phyloP scores from a whole-genome alignment of 2,113 vertebrate genomes.

The Anas platyrhynchos region DNA sequence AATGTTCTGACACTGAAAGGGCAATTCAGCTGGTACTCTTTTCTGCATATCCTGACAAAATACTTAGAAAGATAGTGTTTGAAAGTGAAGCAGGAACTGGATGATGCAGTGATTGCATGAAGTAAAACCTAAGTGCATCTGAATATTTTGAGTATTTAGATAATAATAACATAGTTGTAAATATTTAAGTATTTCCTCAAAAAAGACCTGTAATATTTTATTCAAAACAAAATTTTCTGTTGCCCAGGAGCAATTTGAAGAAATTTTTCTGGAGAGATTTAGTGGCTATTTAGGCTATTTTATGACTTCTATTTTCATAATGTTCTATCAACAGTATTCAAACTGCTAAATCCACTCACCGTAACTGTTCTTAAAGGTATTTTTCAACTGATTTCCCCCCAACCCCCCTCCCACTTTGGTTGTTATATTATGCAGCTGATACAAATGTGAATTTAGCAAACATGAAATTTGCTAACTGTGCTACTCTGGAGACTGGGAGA shows the following conservation, averaged over 20 bases:
- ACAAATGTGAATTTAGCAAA: background rate
- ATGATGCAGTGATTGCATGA: background rate
- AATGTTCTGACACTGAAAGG: background rate
- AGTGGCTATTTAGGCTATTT: background rate
- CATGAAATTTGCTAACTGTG: background rate
- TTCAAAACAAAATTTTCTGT: background rate
- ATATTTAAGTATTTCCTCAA: constrained; percentile 28
- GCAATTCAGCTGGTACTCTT: background rate
- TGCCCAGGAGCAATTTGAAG: background rate
- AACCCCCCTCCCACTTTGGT: background rate
- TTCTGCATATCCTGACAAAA: background rate
- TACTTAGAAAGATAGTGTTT: background rate
- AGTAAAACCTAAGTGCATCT: background rate
- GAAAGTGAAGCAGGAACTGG: background rate
- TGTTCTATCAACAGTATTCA: background rate
- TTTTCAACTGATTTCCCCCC: background rate
- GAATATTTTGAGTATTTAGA: background rate
- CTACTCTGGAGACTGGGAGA: background rate
- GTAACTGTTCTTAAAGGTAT: background rate
- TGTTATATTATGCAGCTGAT: background rate
- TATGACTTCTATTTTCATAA: background rate
- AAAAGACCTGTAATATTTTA: background rate
- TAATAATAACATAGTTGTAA: constrained; percentile 10
- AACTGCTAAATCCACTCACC: background rate
- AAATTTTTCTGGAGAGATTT: background rate